Evolutionary conservation across 2,888 invertebrate species (phyloP), one percentile per base, ranked within the genome.

Genomic region (Morinoia aosen): DNA sequence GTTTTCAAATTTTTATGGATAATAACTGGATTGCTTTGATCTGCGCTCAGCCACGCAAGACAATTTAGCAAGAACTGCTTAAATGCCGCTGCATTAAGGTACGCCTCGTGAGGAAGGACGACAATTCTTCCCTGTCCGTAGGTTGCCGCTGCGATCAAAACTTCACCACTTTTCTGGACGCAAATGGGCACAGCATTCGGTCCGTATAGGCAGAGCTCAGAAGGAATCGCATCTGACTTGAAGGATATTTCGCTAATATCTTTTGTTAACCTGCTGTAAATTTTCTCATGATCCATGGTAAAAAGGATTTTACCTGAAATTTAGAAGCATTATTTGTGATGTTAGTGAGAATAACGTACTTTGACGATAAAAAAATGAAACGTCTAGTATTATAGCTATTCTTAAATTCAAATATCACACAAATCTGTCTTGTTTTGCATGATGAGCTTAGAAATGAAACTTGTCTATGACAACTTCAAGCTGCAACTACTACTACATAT

Each of bases 81-180:
- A 33, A 93, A 93, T 0, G 10, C 8, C 14, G 39, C 58, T 33
- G 19, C 1, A 33, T 14, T 57, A 3, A 93, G n/a, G 93, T 33
- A 56, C 11, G 57, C 93, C 57, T 93, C 58, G 58, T 93, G 93
- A n/a, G 93, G 48, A 33, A 93, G 25, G 93, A 93, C 93, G 58
- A 93, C 93, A 33, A 93, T 57, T 33, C 93, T 93, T 14, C 93
- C 93, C 48, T 56, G 10, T 1, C 93, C 93, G n/a, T 93, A 57
- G 14, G n/a, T 19, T 39, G 93, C 93, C 0, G 93, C 93, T 19
- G 93, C 93, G 25, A 93, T 90, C 90, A 90, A 19, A 90, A 90
- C 16, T 90, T 90, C 90, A 8, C 90, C 90, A 48, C 40, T 40
- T 48, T 90, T 19, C 40, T 40, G 40, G 12, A 48, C 90, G 12